These are phyloP conservation scores for Bombus difficillimus DNA, from an alignment of 1,140 invertebrate species.

Conservation along the genomic window DNA sequence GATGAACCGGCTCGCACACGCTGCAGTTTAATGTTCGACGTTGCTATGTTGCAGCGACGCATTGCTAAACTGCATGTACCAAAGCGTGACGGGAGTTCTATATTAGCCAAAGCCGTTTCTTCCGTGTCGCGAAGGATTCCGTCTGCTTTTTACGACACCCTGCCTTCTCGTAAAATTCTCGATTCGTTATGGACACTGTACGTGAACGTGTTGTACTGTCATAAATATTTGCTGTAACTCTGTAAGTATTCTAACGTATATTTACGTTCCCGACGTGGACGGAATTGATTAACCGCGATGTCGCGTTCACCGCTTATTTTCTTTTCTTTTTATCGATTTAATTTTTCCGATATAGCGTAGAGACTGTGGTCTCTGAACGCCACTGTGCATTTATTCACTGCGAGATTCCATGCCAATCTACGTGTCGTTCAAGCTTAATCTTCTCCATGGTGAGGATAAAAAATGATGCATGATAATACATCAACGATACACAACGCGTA, in stretches of 20 bases:
- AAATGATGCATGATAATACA: too few relatives aligned
- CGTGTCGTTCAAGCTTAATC: too few relatives aligned
- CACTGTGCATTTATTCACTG: too few relatives aligned
- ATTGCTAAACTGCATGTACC: constrained; percentile 12
- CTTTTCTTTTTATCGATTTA: neutral
- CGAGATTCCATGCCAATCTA: too few relatives aligned
- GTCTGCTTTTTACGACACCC: constrained; percentile 3
- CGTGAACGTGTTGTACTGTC: neutral
- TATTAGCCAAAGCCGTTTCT: neutral
- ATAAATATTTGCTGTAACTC: neutral
- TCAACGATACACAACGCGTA: too few relatives aligned
- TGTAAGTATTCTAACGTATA: neutral
- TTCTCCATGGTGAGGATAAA: too few relatives aligned
- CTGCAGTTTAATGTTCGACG: constrained; percentile 47
- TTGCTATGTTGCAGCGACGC: constrained; percentile 8
- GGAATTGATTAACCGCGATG: neutral
- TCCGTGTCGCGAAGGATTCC: neutral
- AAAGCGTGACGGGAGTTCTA: constrained; percentile 35
- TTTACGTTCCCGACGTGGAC: neutral
- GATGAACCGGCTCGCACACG: constrained; percentile 32
- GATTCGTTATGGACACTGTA: neutral
- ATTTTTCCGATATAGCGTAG: neutral
- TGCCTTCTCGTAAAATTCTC: constrained; percentile 18
- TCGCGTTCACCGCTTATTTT: neutral
- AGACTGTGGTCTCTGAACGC: too few relatives aligned